These are phyloP conservation scores for Trigoniulus corallinus DNA, from an alignment of 1,140 invertebrate genomes.

Conservation along the genomic window DNA sequence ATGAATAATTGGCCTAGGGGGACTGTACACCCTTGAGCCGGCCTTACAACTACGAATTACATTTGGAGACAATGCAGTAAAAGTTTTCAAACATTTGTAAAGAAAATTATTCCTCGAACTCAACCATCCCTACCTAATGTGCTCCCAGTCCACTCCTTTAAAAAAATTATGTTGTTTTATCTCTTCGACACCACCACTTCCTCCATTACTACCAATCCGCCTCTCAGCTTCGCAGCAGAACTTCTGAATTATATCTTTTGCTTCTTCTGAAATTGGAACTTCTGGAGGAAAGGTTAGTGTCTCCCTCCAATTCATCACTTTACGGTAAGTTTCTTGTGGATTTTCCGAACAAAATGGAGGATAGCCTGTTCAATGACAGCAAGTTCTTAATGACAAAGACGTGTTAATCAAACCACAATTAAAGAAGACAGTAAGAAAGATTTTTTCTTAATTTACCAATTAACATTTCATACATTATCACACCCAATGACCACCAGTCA, in stretches of 20 bases:
- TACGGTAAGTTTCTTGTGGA: conserved; percentile 97
- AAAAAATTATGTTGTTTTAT: conserved; percentile 40
- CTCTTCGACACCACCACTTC: conserved; percentile 29
- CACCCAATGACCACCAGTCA: conserved; percentile 99
- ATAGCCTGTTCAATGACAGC: conserved; percentile 46
- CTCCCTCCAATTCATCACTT: conserved; percentile 99
- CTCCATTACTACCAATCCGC: conserved; percentile 39
- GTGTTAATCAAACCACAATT: neutral
- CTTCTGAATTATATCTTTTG: conserved; percentile 31
- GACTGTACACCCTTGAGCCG: too few species aligned
- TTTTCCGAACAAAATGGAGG: conserved; percentile 99
- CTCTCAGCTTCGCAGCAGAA: conserved; percentile 93
- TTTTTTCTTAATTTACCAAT: conserved; percentile 47
- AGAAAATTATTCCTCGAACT: too few species aligned
- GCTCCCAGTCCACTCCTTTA: conserved; percentile 53
- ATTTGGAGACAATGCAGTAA: too few species aligned
- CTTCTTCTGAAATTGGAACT: conserved; percentile 86
- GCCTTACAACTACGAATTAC: too few species aligned
- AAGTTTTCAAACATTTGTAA: too few species aligned
- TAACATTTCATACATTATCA: conserved; percentile 99
- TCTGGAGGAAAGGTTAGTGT: conserved; percentile 96
- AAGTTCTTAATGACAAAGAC: neutral
- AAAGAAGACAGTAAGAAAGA: neutral
- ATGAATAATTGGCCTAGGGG: too few species aligned
- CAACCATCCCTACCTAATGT: conserved; percentile 62